Conservation (phyloP, 1,140 invertebrate species). For the Atta texana region DNA sequence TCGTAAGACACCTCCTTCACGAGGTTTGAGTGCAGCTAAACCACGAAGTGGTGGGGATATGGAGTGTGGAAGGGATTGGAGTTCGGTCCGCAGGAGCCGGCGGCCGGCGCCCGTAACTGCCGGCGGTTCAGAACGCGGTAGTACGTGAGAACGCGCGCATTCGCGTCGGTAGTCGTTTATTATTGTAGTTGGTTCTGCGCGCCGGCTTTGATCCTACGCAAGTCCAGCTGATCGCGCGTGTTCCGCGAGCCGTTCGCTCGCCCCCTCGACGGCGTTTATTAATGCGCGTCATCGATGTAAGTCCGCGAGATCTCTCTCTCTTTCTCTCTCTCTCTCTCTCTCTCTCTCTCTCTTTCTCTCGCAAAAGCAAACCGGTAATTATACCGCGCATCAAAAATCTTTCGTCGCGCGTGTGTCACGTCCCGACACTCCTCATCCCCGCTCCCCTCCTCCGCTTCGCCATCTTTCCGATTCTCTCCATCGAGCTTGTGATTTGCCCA, state of each 20-base stretch:
- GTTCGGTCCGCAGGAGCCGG: no score
- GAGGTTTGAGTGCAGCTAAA: background rate
- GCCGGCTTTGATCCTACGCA: background rate
- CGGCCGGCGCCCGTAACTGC: background rate
- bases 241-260: background rate
- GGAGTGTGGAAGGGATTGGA: no score
- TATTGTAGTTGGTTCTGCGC: conserved; percentile 1
- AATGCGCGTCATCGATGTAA: background rate
- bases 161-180: background rate
- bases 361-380: background rate
- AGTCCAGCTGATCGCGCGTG: background rate
- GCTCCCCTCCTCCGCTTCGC: no score
- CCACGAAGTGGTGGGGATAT: background rate
- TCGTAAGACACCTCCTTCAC: background rate
- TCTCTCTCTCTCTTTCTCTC: background rate
- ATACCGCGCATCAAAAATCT: background rate
- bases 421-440: no score
- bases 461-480: no score
- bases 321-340: no score
- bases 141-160: conserved; percentile 24
- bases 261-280: no score
- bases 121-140: conserved; percentile 3
- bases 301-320: background rate
- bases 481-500: no score
- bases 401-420: no score